A percentile compares a stretch with the other conserved stretches of the same genome.
Conservation (phyloP, 2,113 vertebrate genomes). For the Furnarius figulus region DNA sequence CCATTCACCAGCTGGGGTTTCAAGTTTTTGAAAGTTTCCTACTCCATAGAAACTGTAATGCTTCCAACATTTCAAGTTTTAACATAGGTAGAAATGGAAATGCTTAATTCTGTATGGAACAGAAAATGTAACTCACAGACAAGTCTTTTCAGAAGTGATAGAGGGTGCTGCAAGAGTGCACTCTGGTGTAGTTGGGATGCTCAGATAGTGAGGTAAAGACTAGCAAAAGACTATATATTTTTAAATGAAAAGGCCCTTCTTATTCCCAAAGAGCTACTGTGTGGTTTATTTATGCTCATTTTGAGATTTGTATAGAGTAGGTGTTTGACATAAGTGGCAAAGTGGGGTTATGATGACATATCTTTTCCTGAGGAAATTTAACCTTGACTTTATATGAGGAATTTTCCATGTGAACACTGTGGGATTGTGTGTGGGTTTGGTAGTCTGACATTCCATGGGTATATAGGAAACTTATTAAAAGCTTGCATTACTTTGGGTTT, state of each 20-base stretch:
- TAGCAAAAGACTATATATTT: not conserved
- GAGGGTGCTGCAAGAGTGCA: not conserved
- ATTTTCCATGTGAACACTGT: conserved; percentile 18
- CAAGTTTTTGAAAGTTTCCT: not conserved
- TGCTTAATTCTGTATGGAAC: not conserved
- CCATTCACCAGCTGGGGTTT: not conserved
- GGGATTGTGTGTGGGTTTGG: not conserved
- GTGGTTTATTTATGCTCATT: conserved; percentile 14
- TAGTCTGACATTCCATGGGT: not conserved
- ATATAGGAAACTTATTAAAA: conserved; percentile 6
- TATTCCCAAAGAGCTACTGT: not conserved
- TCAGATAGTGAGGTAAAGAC: not conserved
- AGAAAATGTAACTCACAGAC: not conserved
- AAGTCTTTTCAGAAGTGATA: not conserved
- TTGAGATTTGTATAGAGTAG: conserved; percentile 9
- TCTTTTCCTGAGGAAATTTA: conserved; percentile 57
- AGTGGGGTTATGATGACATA: conserved; percentile 34
- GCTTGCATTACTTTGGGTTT: not conserved
- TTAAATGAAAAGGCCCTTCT: conserved; percentile 1
- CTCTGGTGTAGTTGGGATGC: not conserved
- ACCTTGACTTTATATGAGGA: not conserved
- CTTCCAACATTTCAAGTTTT: not conserved
- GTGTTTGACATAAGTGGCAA: conserved; percentile 37
- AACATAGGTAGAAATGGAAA: not conserved
- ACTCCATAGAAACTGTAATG: not conserved